Base-by-base conservation (phyloP, 35 echinoderm and acorn worm species). In the Apostichopus japonicus region DNA sequence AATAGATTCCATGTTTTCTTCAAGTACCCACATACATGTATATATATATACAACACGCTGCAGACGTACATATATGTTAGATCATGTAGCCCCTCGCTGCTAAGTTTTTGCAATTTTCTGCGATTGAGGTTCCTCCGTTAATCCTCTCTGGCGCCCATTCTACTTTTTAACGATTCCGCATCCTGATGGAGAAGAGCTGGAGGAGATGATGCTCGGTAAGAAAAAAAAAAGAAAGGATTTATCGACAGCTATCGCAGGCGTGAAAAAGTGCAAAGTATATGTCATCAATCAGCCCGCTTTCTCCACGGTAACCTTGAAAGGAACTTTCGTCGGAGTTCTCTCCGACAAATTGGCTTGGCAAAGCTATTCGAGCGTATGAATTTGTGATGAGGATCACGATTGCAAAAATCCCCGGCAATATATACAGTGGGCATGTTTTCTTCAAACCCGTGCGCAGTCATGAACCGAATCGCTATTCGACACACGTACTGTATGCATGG, bases 101-200 rank as follows among this genome's bases (percentile, higher is more conserved):
- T 44, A 44, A 44, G 33, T 83, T 16, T 16, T 3, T 17, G 13
- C 6, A 55, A 33, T 83, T 83, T 19, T 55, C 24, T 13, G 24
- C 79, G 15, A 83, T 83, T 19, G 11, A 15, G 63, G 63, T 8
- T 83, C 52, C 79, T 14, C 79, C 22, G 15, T 44, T 83, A 83
- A 83, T 83, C 79, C 79, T 83, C 9, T 54, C 79, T 83, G 79
- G 79, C 79, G 79, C 24, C 79, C 8, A 33, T 83, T 83, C 17
- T 55, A 2, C 10, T 83, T 55, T 52, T 83, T 17, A 16, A 17
- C 51, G 63, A 67, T 67, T 67, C 63, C 63, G 6, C 11, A 8
- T 67, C 63, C 63, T 67, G 63, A 67, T 67, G 63, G 63, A 67
- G 63, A 25, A 44, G 33, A 11, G 11, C 63, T 67, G 63, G 63